Evolutionary conservation across 2,797 vertebrate species (phyloP).

Genomic region (Mus minutoides): DNA sequence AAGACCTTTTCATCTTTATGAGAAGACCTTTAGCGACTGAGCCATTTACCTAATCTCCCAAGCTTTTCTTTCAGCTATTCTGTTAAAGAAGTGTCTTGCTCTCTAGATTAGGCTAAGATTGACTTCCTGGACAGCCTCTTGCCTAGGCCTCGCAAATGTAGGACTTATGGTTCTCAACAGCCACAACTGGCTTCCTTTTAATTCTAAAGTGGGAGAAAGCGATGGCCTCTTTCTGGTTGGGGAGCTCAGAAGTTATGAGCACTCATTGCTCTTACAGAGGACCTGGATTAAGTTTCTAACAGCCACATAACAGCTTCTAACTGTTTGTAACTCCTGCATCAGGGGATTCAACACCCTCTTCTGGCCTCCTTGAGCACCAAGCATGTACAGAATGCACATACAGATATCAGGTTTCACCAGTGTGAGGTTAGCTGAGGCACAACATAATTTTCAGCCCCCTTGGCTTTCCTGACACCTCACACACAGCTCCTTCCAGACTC

Average conservation of each 20-base stretch:
- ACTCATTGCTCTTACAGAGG: neutral
- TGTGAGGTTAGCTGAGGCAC: neutral
- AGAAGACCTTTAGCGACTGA: neutral
- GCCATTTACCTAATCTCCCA: neutral
- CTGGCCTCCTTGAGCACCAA: neutral
- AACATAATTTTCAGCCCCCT: too few relatives aligned
- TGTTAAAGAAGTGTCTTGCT: neutral
- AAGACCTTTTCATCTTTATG: neutral
- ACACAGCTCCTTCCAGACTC: neutral
- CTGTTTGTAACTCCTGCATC: neutral
- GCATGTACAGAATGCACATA: neutral
- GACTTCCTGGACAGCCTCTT: neutral
- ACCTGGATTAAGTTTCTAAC: neutral
- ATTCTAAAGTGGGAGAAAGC: neutral
- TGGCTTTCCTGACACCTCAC: neutral
- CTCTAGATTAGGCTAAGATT: neutral
- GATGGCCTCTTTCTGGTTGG: accelerated
- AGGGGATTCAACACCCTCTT: neutral
- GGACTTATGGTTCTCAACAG: neutral
- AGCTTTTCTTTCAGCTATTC: neutral
- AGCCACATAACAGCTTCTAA: neutral
- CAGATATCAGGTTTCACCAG: neutral
- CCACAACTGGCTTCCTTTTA: neutral
- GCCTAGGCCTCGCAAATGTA: neutral
- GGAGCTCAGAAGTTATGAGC: neutral